A percentile compares a stretch with the other conserved stretches of the same genome.
phyloP scores from a whole-genome alignment of 37 sponge, comb jelly and placozoan species.

The Mnemiopsis leidyi region DNA sequence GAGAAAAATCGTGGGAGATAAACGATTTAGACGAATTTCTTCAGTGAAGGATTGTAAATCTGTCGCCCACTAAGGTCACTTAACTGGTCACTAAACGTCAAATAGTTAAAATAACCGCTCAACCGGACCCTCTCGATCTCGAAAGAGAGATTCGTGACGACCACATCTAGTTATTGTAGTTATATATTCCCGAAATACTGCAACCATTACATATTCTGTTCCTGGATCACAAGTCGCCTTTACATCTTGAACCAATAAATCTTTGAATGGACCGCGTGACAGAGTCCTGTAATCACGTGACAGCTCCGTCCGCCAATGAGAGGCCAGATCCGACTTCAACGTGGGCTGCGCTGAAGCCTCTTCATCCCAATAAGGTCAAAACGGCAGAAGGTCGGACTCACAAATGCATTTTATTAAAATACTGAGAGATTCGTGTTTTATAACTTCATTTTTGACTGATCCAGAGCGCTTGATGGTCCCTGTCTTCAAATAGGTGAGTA shows the following conservation, averaged over 20 bases:
- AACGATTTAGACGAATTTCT: too few relatives aligned
- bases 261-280: not conserved
- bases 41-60: too few relatives aligned
- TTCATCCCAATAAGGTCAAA: not conserved
- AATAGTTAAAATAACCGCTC: too few relatives aligned
- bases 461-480: not conserved
- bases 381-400: not conserved
- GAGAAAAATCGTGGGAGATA: too few relatives aligned
- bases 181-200: not conserved
- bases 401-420: constrained; percentile 41
- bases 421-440: not conserved
- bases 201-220: not conserved
- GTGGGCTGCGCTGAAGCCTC: not conserved
- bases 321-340: not conserved
- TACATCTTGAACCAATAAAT: not conserved
- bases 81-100: too few relatives aligned
- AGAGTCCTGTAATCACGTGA: not conserved
- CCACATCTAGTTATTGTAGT: too few relatives aligned
- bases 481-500: not conserved
- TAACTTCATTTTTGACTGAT: constrained; percentile 3
- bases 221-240: not conserved
- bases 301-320: not conserved
- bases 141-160: too few relatives aligned
- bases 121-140: too few relatives aligned
- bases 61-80: too few relatives aligned